Percentiles rank a stretch among this genome's conserved stretches.
phyloP scores from a whole-genome alignment of 2,888 invertebrate genomes.

The Gymnosoma rotundatum region DNA sequence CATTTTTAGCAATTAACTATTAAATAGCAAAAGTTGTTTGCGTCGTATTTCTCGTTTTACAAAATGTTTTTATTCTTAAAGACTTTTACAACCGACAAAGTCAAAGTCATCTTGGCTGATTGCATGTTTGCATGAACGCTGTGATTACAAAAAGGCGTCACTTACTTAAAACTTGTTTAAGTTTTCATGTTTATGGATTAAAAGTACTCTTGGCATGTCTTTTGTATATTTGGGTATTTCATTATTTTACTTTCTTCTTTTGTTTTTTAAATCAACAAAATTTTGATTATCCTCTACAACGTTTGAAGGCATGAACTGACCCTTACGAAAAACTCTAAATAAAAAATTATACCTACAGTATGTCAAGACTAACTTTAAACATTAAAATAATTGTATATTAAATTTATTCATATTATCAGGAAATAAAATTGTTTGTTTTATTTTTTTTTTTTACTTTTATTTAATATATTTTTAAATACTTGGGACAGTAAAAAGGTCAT shows the following conservation, averaged over 20 bases:
- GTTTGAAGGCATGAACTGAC: neutral
- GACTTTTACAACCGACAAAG: neutral
- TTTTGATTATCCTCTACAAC: conserved; percentile 15
- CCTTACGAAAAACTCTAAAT: neutral
- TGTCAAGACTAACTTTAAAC: too few relatives aligned
- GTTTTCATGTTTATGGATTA: neutral
- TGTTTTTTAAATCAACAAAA: conserved; percentile 6
- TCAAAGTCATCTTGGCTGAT: neutral
- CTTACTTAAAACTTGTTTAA: conserved; percentile 28
- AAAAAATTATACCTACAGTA: neutral
- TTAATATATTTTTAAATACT: too few relatives aligned
- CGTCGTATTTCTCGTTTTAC: neutral
- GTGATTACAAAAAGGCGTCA: conserved; percentile 28
- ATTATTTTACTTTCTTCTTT: neutral
- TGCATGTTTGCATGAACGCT: conserved; percentile 38
- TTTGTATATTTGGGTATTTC: neutral
- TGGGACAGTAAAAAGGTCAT: too few relatives aligned
- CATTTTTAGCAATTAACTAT: neutral
- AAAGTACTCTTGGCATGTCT: conserved; percentile 2
- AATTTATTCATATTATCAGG: too few relatives aligned
- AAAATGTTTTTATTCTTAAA: neutral
- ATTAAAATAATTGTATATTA: too few relatives aligned
- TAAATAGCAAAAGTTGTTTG: too few relatives aligned
- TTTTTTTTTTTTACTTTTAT: too few relatives aligned
- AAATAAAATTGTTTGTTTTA: too few relatives aligned